A percentile compares a stretch with the other conserved stretches of the same genome.
phyloP scores from a whole-genome alignment of 2,888 invertebrate species.

The Xestia ashworthii region DNA sequence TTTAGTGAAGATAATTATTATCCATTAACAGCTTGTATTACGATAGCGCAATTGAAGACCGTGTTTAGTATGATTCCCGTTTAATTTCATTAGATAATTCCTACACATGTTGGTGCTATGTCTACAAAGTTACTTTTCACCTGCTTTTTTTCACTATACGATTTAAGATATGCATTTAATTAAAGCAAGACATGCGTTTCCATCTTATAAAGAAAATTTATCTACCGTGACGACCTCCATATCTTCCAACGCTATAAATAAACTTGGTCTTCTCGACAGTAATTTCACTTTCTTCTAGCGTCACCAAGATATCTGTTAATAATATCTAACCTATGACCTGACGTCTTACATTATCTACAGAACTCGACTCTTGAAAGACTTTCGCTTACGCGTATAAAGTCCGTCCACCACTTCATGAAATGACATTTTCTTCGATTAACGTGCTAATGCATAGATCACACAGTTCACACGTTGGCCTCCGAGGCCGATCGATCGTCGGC shows the following conservation, averaged over 20 bases:
- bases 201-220: not conserved
- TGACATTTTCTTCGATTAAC: slow-evolving; percentile 53
- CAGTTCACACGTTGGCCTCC: slow-evolving; percentile 62
- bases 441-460: slow-evolving; percentile 67
- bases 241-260: not conserved
- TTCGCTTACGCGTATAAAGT: slow-evolving; percentile 42
- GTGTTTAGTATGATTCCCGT: not conserved
- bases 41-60: not conserved
- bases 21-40: not conserved
- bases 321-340: slow-evolving; percentile 33
- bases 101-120: not conserved
- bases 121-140: not conserved
- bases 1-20: slow-evolving; percentile 20
- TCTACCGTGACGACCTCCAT: not conserved
- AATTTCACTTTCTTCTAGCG: slow-evolving; percentile 28
- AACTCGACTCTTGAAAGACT: slow-evolving; percentile 29
- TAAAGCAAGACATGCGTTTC: not conserved
- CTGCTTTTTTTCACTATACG: too few species aligned
- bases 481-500: slow-evolving; percentile 65
- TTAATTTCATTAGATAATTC: not conserved
- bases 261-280: not conserved
- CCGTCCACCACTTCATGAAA: slow-evolving; percentile 29
- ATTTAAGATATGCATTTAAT: not conserved
- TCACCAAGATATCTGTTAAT: slow-evolving; percentile 8
- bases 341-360: slow-evolving; percentile 31